Base-by-base conservation (phyloP, 2,797 vertebrate genomes). In the Myotis findleyi region DNA sequence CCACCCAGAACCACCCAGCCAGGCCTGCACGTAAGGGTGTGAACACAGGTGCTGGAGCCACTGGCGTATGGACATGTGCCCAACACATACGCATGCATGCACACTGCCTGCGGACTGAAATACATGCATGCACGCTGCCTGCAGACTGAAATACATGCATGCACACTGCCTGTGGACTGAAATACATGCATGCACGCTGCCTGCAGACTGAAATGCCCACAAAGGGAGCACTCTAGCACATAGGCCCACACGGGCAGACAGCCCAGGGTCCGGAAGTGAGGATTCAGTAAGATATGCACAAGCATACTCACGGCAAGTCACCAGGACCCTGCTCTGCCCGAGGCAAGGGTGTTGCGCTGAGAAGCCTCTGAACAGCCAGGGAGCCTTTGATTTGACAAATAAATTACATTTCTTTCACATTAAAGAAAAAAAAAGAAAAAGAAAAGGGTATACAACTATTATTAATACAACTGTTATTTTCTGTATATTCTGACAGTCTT, bases 341-440 rank as follows among this genome's bases (percentile, higher is more conserved):
- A 87, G 92, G 94, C 94, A 51, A 92, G 85, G 73, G 69, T 79
- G 81, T 41, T 71, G 85, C 53, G 75, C 88, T 91, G 47, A 93
- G 75, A 71, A 25, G 69, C 18, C 44, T 71, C 51, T 86, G 79
- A 87, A 88, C 36, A 91, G 94, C 86, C 72, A 95, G 95, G 82
- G 38, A 95, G 59, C 25, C 94, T 96, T 96, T 93, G 85, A 97
- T 94, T 96, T 91, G 89, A 96, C 97, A 97, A 97, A 96, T 92
- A 97, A 97, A 97, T 97, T 96, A 91, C 71, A 94, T 88, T 97
- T 95, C 79, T 96, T 95, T 85, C 79, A 21, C 79, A 91, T 95
- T 92, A 89, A 89, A 93, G 88, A 59, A 91, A 95, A 95, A 33
- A 33, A 33, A 33, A n/a, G n/a, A n/a, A 33, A 33, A 33, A 33